Conservation (phyloP, 2,113 vertebrate species). For the Callopanchax toddi region DNA sequence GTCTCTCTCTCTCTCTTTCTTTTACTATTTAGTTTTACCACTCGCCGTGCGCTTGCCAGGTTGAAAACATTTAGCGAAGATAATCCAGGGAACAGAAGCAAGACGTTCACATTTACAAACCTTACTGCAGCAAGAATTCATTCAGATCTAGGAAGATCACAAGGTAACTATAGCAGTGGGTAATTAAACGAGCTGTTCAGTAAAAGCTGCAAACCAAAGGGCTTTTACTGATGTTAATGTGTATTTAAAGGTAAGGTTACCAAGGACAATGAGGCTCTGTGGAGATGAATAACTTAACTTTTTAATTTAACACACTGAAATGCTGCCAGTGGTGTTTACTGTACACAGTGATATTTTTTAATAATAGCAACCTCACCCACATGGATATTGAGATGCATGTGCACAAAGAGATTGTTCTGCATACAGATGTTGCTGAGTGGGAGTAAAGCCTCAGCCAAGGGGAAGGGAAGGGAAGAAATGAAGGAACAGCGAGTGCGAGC, state of each 20-base stretch:
- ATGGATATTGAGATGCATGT: constrained; percentile 39
- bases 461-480: constrained; percentile 40
- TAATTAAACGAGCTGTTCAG: too few relatives aligned
- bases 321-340: constrained; percentile 26
- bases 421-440: constrained; percentile 70
- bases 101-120: too few relatives aligned
- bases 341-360: constrained; percentile 41
- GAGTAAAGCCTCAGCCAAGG: constrained; percentile 58
- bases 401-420: constrained; percentile 49
- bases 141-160: too few relatives aligned
- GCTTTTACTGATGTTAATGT: constrained; percentile 3
- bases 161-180: too few relatives aligned
- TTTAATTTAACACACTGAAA: constrained; percentile 42
- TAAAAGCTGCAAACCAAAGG: constrained; percentile 9
- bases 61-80: constrained; percentile 44
- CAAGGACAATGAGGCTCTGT: constrained; percentile 8
- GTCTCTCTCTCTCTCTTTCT: constrained; percentile 53
- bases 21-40: constrained; percentile 52
- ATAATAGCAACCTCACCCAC: constrained; percentile 59
- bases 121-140: too few relatives aligned
- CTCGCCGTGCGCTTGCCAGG: constrained; percentile 35
- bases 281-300: constrained; percentile 8
- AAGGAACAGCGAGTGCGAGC: constrained; percentile 28
- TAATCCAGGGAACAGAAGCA: constrained; percentile 19
- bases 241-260: constrained; percentile 31